A percentile compares a stretch with the other conserved stretches of the same genome.
These are phyloP conservation scores for Junonia oenone DNA, from an alignment of 2,888 invertebrate genomes.

Conservation along the genomic window DNA sequence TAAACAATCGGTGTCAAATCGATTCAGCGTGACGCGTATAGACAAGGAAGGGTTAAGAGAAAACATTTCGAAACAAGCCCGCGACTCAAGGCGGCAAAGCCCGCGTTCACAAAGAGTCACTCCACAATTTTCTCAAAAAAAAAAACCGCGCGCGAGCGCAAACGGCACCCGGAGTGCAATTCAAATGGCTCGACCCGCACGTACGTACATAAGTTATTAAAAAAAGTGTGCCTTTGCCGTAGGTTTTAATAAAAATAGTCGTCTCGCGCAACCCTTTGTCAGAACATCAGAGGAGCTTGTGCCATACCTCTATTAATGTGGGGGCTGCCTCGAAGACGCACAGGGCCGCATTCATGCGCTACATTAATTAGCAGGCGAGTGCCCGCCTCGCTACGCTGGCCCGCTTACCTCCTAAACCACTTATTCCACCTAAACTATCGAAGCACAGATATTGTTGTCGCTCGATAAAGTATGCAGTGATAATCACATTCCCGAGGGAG, in stretches of 20 bases:
- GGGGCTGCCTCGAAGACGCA: slow-evolving; percentile 63
- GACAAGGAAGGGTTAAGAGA: slow-evolving; percentile 32
- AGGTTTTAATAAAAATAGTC: slow-evolving; percentile 80
- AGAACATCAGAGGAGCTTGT: slow-evolving; percentile 67
- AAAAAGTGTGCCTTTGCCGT: slow-evolving; percentile 72
- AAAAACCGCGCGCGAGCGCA: slow-evolving; percentile 53
- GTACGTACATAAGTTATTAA: slow-evolving; percentile 76
- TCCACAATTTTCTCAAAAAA: slow-evolving; percentile 65
- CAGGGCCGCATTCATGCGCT: slow-evolving; percentile 51
- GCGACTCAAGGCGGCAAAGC: slow-evolving; percentile 54
- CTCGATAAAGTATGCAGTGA: neutral
- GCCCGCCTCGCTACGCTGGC: neutral
- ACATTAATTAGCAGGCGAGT: slow-evolving; percentile 38
- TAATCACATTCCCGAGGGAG: neutral
- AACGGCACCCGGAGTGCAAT: slow-evolving; percentile 49
- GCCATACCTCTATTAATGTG: slow-evolving; percentile 66
- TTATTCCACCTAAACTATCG: neutral
- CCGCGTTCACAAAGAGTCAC: slow-evolving; percentile 56
- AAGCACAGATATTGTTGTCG: neutral
- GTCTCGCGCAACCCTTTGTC: slow-evolving; percentile 72
- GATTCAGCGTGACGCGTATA: slow-evolving; percentile 22
- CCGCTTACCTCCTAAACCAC: neutral
- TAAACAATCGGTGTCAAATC: slow-evolving; percentile 29
- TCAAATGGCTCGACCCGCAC: slow-evolving; percentile 51
- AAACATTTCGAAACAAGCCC: slow-evolving; percentile 43